Evolutionary conservation across 2,113 vertebrate species (phyloP).

Genomic region (Podarcis cretensis): DNA sequence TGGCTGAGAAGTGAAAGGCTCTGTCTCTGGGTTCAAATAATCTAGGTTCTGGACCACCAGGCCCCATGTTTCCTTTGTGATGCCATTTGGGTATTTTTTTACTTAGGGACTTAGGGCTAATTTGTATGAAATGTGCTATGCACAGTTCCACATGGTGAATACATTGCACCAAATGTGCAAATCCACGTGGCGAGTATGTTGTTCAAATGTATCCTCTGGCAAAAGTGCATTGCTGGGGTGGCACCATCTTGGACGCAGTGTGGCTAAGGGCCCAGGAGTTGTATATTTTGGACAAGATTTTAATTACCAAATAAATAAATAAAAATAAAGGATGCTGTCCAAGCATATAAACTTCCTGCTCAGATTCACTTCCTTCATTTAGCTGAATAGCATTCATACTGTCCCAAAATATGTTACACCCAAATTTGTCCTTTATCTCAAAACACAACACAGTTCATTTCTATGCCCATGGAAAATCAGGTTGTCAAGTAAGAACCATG

Average conservation of each 20-base stretch:
- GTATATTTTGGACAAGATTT: background rate
- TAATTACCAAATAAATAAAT: no score
- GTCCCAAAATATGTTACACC: no score
- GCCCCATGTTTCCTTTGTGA: background rate
- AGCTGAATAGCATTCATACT: no score
- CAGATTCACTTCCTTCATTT: no score
- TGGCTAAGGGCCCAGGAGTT: background rate
- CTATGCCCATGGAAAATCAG: constrained; percentile 6
- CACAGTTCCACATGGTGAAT: background rate
- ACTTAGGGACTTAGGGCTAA: background rate
- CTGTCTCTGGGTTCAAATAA: background rate
- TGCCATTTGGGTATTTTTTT: background rate
- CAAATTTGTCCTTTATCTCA: background rate
- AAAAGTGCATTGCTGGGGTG: background rate
- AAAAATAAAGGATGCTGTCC: no score
- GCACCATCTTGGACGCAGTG: background rate
- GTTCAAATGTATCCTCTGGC: no score
- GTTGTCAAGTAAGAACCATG: background rate
- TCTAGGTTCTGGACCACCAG: background rate
- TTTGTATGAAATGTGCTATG: background rate
- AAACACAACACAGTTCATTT: background rate
- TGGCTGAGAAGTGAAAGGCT: background rate
- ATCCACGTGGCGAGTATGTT: no score
- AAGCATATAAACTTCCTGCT: no score
- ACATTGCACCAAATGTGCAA: background rate